phyloP scores from a whole-genome alignment of 2,888 invertebrate species.

The Dascillus cervinus region DNA sequence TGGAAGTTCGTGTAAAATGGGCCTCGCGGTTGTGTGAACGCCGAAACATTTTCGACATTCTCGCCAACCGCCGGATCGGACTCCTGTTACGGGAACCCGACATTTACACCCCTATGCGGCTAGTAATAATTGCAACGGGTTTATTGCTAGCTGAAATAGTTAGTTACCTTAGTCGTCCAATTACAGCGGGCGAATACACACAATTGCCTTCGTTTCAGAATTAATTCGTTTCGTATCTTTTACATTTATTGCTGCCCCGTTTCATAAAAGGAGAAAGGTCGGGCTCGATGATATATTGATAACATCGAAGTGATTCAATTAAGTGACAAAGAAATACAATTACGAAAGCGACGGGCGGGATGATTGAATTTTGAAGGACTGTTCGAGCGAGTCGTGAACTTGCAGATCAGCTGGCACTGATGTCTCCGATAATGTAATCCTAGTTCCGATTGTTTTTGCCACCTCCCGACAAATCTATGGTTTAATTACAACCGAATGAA shows the following conservation, averaged over 20 bases:
- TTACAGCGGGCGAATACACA: too few species aligned
- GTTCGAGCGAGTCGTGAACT: neutral
- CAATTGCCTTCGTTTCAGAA: too few species aligned
- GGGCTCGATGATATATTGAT: slow-evolving; percentile 7
- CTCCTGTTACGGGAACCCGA: slow-evolving; percentile 9
- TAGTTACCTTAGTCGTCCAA: too few species aligned
- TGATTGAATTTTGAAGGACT: slow-evolving; percentile 4
- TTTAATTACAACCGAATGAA: slow-evolving; percentile 19
- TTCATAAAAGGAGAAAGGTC: too few species aligned
- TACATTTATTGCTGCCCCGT: too few species aligned
- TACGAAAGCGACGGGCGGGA: slow-evolving; percentile 4
- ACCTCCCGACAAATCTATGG: slow-evolving; percentile 12
- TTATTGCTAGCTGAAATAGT: too few species aligned
- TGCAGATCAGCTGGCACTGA: neutral
- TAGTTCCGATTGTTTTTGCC: slow-evolving; percentile 10
- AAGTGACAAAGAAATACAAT: slow-evolving; percentile 10
- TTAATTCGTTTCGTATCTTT: too few species aligned
- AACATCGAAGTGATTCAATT: slow-evolving; percentile 7
- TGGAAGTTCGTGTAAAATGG: too few species aligned
- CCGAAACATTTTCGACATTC: slow-evolving; percentile 13
- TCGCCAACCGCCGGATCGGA: slow-evolving; percentile 6
- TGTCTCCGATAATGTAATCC: neutral
- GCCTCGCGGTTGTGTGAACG: too few species aligned
- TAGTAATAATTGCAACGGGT: slow-evolving; percentile 11
- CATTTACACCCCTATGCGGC: slow-evolving; percentile 6